These are phyloP conservation scores for Caenorhabditis remanei DNA, from an alignment of 1,140 invertebrate genomes.

Conservation along the genomic window DNA sequence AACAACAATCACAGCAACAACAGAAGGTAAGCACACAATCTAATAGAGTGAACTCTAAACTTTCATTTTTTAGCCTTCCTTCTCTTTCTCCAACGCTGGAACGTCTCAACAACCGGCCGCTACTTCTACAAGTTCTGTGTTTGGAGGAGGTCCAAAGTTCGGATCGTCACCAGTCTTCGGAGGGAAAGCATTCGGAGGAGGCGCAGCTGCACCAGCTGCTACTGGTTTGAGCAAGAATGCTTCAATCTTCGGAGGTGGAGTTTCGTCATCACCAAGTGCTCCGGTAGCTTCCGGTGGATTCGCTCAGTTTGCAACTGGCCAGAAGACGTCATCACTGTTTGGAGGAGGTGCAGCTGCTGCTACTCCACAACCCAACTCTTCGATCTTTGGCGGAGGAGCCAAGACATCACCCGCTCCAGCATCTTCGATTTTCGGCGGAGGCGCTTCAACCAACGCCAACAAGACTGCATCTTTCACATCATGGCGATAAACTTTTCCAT, in stretches of 20 bases:
- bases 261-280: not conserved
- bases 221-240: constrained; percentile 16
- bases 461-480: constrained; percentile 15
- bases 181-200: constrained; percentile 18
- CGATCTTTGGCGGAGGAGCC: constrained; percentile 29
- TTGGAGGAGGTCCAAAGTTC: constrained; percentile 16
- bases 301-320: constrained; percentile 19
- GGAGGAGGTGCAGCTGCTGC: constrained; percentile 3
- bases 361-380: not conserved
- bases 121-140: not conserved
- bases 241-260: constrained; percentile 29
- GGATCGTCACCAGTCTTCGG: constrained; percentile 32
- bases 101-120: not conserved
- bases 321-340: constrained; percentile 33
- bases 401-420: not conserved
- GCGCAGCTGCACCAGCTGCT: not conserved
- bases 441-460: constrained; percentile 10
- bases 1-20: not conserved
- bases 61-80: constrained; percentile 11
- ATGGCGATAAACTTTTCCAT: constrained; percentile 1
- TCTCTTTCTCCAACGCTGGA: not conserved
- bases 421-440: constrained; percentile 28
- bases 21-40: not conserved
- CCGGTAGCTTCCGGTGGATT: constrained; percentile 15
- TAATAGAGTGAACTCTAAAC: not conserved